Percentiles rank a stretch among this genome's conserved stretches.
Evolutionary conservation across 2,797 vertebrate species (phyloP).

Genomic region (Choloepus didactylus): DNA sequence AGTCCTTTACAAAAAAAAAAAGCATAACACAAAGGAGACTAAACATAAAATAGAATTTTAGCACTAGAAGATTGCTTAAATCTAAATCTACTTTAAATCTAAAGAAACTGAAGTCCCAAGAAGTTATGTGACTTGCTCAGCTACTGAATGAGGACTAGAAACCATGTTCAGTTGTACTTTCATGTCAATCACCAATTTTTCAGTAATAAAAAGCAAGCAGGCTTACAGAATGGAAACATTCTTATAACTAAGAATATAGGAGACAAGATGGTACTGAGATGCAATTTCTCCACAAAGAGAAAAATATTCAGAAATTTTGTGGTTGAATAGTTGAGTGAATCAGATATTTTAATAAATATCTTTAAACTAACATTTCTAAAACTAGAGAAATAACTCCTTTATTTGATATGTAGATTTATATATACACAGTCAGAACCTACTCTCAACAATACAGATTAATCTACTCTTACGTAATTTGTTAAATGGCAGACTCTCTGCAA

Average conservation of each 20-base stretch:
- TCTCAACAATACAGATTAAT: background rate
- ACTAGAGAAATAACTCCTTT: background rate
- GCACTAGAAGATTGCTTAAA: background rate
- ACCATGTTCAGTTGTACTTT: background rate
- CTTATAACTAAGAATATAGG: background rate
- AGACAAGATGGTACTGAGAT: background rate
- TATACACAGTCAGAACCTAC: background rate
- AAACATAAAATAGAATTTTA: slow-evolving; percentile 29
- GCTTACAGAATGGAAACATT: background rate
- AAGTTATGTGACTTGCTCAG: slow-evolving; percentile 5
- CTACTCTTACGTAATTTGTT: background rate
- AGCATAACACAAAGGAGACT: background rate
- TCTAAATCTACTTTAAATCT: background rate
- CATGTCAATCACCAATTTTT: background rate
- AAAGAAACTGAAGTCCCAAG: slow-evolving; percentile 32
- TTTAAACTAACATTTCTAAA: slow-evolving; percentile 22
- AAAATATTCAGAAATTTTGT: background rate
- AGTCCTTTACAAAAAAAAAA: background rate
- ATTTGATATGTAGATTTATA: background rate
- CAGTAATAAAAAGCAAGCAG: slow-evolving; percentile 26
- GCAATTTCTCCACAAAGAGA: slow-evolving; percentile 14
- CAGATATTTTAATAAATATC: slow-evolving; percentile 11
- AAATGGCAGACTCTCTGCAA: background rate
- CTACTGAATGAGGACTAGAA: slow-evolving; percentile 21
- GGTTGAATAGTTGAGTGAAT: background rate